Evolutionary conservation across 1,140 invertebrate genomes (phyloP), one percentile per base, ranked within the genome.

Genomic region (Brachionus sp.): DNA sequence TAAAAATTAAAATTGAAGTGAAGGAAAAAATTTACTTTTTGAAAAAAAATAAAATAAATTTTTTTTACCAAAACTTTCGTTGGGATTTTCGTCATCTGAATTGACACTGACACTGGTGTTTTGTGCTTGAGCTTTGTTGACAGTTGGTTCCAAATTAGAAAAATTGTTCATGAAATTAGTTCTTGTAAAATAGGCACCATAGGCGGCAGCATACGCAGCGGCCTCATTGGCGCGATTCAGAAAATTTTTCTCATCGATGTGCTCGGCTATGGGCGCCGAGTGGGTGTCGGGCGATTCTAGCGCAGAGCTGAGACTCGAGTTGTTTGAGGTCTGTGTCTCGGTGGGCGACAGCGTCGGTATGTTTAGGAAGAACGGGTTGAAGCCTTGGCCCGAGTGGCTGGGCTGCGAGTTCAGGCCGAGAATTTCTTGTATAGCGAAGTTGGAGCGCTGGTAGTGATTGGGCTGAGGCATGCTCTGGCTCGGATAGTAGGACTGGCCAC

Each of bases 351-450:
- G n/a, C 4, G 50, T 78, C 10, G 75, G 39, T 9, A 57, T 37
- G n/a, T 80, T 80, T 9, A 42, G 16, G 13, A 80, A 80, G 19
- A 66, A 62, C 5, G 33, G 77, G 29, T 39, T 39, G n/a, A 37
- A 66, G 57, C 23, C 46, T 35, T 44, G 75, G 16, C 25, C n/a
- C 5, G 46, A 62, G 7, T 37, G n/a, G 19, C 16, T 16, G 6
- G 46, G n/a, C 5, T 57, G 77, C 16, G 77, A 10, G 42, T 80
- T 82, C 13, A 82, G 33, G 23, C 80, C 80, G 19, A 82, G 62
- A 6, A 82, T 82, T 68, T 82, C 80, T 42, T 82, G 80, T 23
- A 82, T 82, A 16, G 57, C 80, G 66, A 82, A 82, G 46, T 50
- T 70, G n/a, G 80, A 68, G 6, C 70, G 80, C 19, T 66, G 80